Evolutionary conservation across 2,797 vertebrate species (phyloP).

Genomic region (Macropodus opercularis): DNA sequence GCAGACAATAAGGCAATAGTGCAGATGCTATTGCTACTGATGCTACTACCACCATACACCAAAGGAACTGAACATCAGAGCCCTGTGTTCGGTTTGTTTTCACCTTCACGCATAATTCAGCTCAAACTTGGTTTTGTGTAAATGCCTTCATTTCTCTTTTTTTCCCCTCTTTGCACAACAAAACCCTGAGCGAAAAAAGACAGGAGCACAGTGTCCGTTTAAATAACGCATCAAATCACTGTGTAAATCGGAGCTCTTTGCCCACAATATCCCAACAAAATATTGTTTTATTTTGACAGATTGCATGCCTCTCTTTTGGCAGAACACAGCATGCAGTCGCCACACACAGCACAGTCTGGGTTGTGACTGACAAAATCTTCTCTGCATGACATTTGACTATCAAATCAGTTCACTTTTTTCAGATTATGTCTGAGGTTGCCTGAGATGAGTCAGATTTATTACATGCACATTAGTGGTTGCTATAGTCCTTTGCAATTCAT

Average conservation of each 20-base stretch:
- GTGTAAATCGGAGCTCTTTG: conserved; percentile 11
- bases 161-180: conserved; percentile 21
- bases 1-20: conserved; percentile 9
- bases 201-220: neutral
- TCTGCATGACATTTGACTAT: conserved; percentile 26
- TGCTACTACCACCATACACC: neutral
- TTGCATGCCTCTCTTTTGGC: conserved; percentile 44
- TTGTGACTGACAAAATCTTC: conserved; percentile 27
- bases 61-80: neutral
- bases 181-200: conserved; percentile 7
- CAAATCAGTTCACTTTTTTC: conserved; percentile 19
- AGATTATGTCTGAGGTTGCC: conserved; percentile 20
- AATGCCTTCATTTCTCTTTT: conserved; percentile 9
- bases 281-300: conserved; percentile 44
- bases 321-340: conserved; percentile 48
- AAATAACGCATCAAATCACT: conserved; percentile 20
- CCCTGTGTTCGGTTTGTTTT: conserved; percentile 10
- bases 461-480: conserved; percentile 32
- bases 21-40: conserved; percentile 3
- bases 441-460: conserved; percentile 24
- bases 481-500: conserved; percentile 34
- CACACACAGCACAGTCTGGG: conserved; percentile 40
- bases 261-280: conserved; percentile 19
- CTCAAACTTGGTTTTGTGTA: neutral
- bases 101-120: conserved; percentile 19